Conservation (phyloP, 2,888 invertebrate genomes). For the Brachypalpus laphriformis region DNA sequence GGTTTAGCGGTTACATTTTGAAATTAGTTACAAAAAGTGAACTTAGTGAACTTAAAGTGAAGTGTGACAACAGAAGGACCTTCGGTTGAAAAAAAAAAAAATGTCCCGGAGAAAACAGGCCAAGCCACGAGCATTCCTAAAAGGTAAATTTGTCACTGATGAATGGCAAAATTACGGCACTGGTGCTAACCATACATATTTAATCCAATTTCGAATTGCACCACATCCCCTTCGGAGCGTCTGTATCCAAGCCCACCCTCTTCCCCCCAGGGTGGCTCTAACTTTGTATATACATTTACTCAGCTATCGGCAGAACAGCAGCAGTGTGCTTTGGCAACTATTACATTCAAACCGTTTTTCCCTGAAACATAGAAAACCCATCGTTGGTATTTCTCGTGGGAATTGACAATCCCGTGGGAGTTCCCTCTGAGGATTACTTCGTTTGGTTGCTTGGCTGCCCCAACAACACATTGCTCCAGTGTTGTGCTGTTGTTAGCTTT, state of each 20-base stretch:
- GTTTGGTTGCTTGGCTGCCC: conserved; percentile 74
- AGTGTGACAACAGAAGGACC: conserved; percentile 34
- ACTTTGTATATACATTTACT: conserved; percentile 57
- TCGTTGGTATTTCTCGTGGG: conserved; percentile 83
- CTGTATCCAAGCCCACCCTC: conserved; percentile 35
- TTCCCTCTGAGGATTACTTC: conserved; percentile 78
- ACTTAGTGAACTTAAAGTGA: background rate
- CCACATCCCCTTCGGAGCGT: conserved; percentile 75
- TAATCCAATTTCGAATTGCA: conserved; percentile 81
- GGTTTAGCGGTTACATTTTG: background rate
- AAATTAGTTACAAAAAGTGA: background rate
- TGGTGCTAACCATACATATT: conserved; percentile 79
- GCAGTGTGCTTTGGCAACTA: conserved; percentile 59
- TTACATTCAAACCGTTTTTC: conserved; percentile 73
- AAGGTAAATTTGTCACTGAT: conserved; percentile 83
- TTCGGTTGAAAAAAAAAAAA: background rate
- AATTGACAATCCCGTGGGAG: conserved; percentile 82
- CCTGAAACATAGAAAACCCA: conserved; percentile 82
- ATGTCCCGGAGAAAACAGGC: conserved; percentile 89
- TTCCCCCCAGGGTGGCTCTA: conserved; percentile 59
- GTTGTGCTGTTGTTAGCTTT: conserved; percentile 76
- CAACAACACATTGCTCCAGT: conserved; percentile 74
- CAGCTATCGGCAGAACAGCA: conserved; percentile 48
- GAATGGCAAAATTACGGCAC: conserved; percentile 57
- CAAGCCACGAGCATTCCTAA: conserved; percentile 87